A percentile compares a stretch with the other conserved stretches of the same genome.
These are phyloP conservation scores for Brachystomella parvula DNA, from an alignment of 1,140 invertebrate genomes.

Conservation along the genomic window DNA sequence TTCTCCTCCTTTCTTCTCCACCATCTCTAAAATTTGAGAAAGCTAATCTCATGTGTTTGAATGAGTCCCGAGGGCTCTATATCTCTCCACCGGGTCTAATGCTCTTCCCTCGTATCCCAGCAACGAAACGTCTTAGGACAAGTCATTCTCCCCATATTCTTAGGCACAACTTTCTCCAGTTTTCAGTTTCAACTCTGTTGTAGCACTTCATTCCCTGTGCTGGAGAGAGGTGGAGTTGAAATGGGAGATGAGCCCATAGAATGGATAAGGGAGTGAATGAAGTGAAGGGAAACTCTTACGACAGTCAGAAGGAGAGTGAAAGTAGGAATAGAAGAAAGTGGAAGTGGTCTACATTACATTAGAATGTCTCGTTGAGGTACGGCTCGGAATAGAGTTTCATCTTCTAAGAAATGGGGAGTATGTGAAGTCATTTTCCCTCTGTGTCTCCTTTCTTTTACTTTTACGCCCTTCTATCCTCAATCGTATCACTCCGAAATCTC, in stretches of 20 bases:
- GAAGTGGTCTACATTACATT: not conserved
- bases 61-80: slow-evolving; percentile 34
- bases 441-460: slow-evolving; percentile 14
- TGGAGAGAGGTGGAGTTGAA: too few relatives aligned
- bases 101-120: slow-evolving; percentile 30
- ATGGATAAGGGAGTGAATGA: too few relatives aligned
- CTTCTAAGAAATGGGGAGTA: not conserved
- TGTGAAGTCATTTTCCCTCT: slow-evolving; percentile 14
- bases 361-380: not conserved
- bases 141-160: slow-evolving; percentile 11
- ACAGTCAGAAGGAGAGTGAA: not conserved
- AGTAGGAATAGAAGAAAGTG: not conserved
- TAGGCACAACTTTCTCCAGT: not conserved
- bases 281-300: not conserved
- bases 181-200: too few relatives aligned
- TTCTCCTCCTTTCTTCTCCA: not conserved
- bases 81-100: slow-evolving; percentile 36
- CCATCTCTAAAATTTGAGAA: slow-evolving; percentile 31
- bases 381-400: not conserved
- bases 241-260: too few relatives aligned
- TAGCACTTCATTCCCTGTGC: too few relatives aligned
- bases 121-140: slow-evolving; percentile 34
- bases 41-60: slow-evolving; percentile 39
- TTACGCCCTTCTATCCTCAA: slow-evolving; percentile 14
- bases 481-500: slow-evolving; percentile 22